phyloP scores from a whole-genome alignment of 1,140 invertebrate genomes.

The Musca domestica region DNA sequence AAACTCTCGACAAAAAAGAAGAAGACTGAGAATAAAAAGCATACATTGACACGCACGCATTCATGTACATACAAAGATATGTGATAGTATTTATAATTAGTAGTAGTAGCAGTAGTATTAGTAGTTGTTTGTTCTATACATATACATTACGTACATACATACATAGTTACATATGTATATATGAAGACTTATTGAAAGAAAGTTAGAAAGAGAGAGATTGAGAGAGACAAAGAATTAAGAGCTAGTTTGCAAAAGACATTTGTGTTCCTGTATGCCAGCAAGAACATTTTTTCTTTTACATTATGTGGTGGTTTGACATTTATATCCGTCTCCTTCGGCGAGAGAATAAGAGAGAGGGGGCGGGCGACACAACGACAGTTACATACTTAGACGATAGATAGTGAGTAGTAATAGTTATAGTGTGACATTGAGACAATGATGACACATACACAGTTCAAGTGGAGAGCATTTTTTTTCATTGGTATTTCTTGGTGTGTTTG shows the following conservation, averaged over 20 bases:
- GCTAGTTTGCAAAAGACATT: conserved; percentile 32
- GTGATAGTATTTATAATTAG: too few relatives aligned
- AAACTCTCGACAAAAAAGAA: too few relatives aligned
- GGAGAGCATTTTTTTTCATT: neutral
- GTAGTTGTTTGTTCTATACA: too few relatives aligned
- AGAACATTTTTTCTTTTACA: conserved; percentile 54
- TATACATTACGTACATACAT: too few relatives aligned
- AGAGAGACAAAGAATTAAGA: conserved; percentile 1
- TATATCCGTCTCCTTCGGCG: neutral
- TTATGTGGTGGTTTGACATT: conserved; percentile 46
- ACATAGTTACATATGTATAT: neutral
- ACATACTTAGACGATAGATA: neutral
- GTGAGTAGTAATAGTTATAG: too few relatives aligned
- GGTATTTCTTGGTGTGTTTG: neutral
- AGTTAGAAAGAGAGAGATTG: too few relatives aligned
- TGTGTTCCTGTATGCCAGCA: conserved; percentile 53
- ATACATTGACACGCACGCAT: too few relatives aligned
- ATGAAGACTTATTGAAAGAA: neutral
- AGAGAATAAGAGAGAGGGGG: neutral
- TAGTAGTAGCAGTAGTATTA: too few relatives aligned
- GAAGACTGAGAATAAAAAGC: too few relatives aligned
- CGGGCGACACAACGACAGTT: neutral
- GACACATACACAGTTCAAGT: conserved; percentile 1
- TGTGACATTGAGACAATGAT: conserved; percentile 7
- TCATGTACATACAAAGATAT: too few relatives aligned